phyloP scores from a whole-genome alignment of 2,797 vertebrate genomes.

The Nannoperca obscura region DNA sequence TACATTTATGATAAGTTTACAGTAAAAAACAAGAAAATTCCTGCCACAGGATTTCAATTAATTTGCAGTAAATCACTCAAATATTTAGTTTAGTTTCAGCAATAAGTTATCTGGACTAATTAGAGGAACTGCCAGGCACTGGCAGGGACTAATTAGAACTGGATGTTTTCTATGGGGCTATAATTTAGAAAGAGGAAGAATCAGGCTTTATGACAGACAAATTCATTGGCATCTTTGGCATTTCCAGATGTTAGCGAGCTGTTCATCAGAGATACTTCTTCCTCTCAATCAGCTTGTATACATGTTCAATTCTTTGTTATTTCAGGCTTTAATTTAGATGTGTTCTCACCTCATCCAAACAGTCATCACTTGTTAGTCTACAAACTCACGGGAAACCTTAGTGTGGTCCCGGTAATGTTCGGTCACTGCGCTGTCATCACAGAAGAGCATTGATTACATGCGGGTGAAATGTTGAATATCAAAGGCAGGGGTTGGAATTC shows the following conservation, averaged over 20 bases:
- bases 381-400: constrained; percentile 18
- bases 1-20: not conserved
- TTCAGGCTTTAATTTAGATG: constrained; percentile 17
- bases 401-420: constrained; percentile 21
- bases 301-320: constrained; percentile 7
- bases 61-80: constrained; percentile 30
- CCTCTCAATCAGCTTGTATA: constrained; percentile 21
- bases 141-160: constrained; percentile 13
- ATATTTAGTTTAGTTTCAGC: constrained; percentile 35
- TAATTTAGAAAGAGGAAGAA: constrained; percentile 29
- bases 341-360: constrained; percentile 50
- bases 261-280: constrained; percentile 25
- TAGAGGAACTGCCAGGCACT: not conserved
- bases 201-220: constrained; percentile 25
- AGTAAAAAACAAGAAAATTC: constrained; percentile 9
- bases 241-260: constrained; percentile 52
- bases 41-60: constrained; percentile 3
- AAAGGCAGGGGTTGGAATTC: constrained; percentile 57
- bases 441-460: constrained; percentile 29
- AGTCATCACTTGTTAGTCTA: constrained; percentile 30
- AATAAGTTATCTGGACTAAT: constrained; percentile 31
- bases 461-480: constrained; percentile 43
- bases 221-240: constrained; percentile 10
- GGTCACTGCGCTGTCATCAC: constrained; percentile 42
- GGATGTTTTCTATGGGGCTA: constrained; percentile 43